Base-by-base conservation (phyloP, 2,797 vertebrate species). In the Cryptoprocta ferox region DNA sequence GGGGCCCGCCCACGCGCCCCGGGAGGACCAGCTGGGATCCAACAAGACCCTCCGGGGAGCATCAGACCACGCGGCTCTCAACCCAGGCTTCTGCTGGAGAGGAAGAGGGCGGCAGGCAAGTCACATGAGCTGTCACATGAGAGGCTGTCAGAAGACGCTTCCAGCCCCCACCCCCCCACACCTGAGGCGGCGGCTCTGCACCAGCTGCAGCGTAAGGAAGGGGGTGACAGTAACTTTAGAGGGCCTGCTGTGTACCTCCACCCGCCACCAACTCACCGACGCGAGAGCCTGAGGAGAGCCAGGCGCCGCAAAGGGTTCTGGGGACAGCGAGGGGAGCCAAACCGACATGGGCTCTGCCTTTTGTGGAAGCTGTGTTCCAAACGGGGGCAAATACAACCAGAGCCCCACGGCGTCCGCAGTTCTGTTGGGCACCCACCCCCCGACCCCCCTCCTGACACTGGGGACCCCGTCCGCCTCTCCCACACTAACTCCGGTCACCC, bases 351-450 rank as follows among this genome's bases (percentile, higher is more conserved):
- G 59, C 24, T 75, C 56, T 45, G 75, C 45, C 73, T 82, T 82
- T 65, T 26, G 1, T 4, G 66, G 18, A 56, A 35, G 21, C 81
- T 32, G 73, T 76, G 45, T 63, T 59, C 82, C 30, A 6, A 45
- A 24, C 0, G 0, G 0, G 0, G 1, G 79, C 59, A 48, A 56
- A 76, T 6, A 37, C 1, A 12, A 75, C 12, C 42, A 28, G 76
- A 79, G 89, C 39, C 13, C 1, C 0, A 37, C 0, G 9, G 19
- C 3, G 10, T 37, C 19, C 2, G 16, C 0, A 39, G 48, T 16
- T 35, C 11, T 70, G 53, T 65, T 18, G 13, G 53, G 85, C 12
- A n/a, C 11, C 5, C 19, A 18, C 82, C 78, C 59, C 32, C 35
- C 3, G 82, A 66, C 37, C 15, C 37, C 61, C 42, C 10, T 80